These are phyloP conservation scores for Pararge aegeria DNA, from an alignment of 1,140 invertebrate species.

Conservation along the genomic window DNA sequence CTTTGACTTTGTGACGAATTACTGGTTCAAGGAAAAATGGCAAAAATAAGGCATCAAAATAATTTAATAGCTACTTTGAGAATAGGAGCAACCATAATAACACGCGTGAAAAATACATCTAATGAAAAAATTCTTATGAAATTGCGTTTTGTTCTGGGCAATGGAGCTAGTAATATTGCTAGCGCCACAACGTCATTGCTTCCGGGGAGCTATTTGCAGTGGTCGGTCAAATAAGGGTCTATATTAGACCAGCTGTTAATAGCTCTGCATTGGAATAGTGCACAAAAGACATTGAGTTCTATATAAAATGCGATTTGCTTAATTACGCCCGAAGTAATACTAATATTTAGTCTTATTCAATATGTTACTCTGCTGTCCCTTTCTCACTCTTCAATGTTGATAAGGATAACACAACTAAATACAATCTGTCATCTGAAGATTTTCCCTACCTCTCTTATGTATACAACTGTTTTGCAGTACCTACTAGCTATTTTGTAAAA, in stretches of 20 bases:
- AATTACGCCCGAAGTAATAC: too few relatives aligned
- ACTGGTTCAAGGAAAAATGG: not conserved
- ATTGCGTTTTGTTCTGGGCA: not conserved
- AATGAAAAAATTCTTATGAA: slow-evolving; percentile 1
- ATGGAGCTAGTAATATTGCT: not conserved
- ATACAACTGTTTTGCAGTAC: too few relatives aligned
- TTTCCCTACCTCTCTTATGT: too few relatives aligned
- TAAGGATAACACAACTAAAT: too few relatives aligned
- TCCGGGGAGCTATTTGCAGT: not conserved
- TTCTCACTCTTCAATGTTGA: too few relatives aligned
- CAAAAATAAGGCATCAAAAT: not conserved
- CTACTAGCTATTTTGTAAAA: too few relatives aligned
- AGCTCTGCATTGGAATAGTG: not conserved
- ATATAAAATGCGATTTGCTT: too few relatives aligned
- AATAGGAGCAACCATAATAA: not conserved
- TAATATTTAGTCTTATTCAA: too few relatives aligned
- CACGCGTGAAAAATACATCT: not conserved
- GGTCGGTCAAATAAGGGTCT: not conserved
- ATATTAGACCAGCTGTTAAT: not conserved
- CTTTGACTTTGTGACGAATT: too few relatives aligned
- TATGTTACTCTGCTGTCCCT: too few relatives aligned
- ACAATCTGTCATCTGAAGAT: too few relatives aligned
- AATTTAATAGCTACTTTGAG: not conserved
- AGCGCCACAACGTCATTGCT: not conserved
- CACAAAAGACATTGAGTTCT: not conserved